phyloP scores from a whole-genome alignment of 2,797 vertebrate genomes.

The Miichthys miiuy region DNA sequence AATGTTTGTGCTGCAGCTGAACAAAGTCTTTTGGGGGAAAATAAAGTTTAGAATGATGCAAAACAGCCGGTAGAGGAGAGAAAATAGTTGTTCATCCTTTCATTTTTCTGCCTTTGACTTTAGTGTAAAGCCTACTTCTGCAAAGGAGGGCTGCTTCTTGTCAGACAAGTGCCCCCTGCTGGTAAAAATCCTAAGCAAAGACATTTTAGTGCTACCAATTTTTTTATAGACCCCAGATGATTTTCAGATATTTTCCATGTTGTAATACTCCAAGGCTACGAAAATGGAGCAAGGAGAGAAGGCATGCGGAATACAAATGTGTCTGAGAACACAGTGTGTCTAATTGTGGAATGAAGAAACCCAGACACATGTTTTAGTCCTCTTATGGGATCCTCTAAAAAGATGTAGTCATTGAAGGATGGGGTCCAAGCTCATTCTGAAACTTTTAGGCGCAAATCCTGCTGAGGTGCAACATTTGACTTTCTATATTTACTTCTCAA shows the following conservation, averaged over 20 bases:
- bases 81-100: slow-evolving; percentile 47
- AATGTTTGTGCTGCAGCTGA: slow-evolving; percentile 28
- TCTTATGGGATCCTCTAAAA: slow-evolving; percentile 5
- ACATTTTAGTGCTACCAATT: slow-evolving; percentile 61
- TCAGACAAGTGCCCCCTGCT: slow-evolving; percentile 82
- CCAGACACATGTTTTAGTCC: slow-evolving; percentile 13
- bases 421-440: slow-evolving; percentile 20
- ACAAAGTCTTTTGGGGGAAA: slow-evolving; percentile 24
- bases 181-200: slow-evolving; percentile 63
- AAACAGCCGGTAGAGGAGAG: slow-evolving; percentile 40
- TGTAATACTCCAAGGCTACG: slow-evolving; percentile 72
- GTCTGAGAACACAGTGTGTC: slow-evolving; percentile 26
- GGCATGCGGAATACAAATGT: slow-evolving; percentile 42
- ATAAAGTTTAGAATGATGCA: slow-evolving; percentile 31
- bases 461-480: neutral
- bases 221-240: slow-evolving; percentile 78
- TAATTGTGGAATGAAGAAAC: slow-evolving; percentile 32
- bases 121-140: slow-evolving; percentile 43
- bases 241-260: slow-evolving; percentile 82
- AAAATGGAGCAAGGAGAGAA: slow-evolving; percentile 55
- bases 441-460: slow-evolving; percentile 51
- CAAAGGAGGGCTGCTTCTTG: slow-evolving; percentile 59
- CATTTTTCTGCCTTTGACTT: slow-evolving; percentile 40
- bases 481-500: neutral
- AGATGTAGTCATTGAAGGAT: slow-evolving; percentile 13